Evolutionary conservation across 2,797 vertebrate genomes (phyloP).

Genomic region (Aulostomus chinensis): DNA sequence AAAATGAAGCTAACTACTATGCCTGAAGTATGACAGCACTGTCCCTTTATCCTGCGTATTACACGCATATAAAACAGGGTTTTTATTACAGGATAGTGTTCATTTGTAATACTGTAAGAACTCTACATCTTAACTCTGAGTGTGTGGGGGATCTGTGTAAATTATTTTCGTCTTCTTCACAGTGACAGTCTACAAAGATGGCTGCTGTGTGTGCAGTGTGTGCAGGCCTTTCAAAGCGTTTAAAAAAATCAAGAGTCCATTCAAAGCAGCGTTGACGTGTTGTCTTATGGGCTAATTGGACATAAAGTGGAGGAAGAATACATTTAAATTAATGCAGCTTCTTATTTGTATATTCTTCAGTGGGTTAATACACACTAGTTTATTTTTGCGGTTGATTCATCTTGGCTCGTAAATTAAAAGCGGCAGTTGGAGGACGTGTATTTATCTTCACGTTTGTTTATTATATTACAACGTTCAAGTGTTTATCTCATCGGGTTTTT

Average conservation of each 20-base stretch:
- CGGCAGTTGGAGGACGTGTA: no score
- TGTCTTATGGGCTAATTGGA: neutral
- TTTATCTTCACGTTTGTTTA: no score
- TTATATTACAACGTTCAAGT: no score
- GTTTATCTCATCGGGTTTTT: neutral
- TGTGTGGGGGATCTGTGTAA: slow-evolving; percentile 18
- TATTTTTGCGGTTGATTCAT: neutral
- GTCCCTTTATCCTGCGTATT: no score
- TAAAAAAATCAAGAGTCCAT: slow-evolving; percentile 23
- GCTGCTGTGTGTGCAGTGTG: slow-evolving; percentile 34
- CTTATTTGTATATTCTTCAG: no score
- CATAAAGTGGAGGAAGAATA: neutral
- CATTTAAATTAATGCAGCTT: neutral
- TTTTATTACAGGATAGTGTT: no score
- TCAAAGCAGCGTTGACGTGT: neutral
- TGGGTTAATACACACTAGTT: no score
- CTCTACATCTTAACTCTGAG: no score
- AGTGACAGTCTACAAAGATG: slow-evolving; percentile 52
- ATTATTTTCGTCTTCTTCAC: slow-evolving; percentile 43
- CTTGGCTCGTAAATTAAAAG: neutral
- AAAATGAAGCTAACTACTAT: no score
- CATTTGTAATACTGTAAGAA: no score
- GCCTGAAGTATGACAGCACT: no score
- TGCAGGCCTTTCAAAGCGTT: slow-evolving; percentile 20
- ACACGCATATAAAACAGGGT: no score